These are phyloP conservation scores for Odocoileus virginianus DNA, from an alignment of 2,113 vertebrate species.

Conservation along the genomic window DNA sequence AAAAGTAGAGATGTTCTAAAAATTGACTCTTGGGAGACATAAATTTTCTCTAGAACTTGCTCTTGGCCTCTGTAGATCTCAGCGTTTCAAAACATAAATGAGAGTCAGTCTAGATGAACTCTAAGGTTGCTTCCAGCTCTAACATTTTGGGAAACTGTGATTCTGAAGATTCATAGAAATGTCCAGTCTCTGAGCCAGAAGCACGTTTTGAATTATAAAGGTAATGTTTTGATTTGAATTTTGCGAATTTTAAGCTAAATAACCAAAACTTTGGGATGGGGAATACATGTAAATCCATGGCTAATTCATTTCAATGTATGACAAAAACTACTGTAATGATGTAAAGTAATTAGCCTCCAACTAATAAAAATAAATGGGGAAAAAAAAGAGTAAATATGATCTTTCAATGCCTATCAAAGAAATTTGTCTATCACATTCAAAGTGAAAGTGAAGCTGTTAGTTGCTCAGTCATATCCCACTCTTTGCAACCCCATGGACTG, in stretches of 20 bases:
- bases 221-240: not conserved
- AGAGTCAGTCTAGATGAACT: not conserved
- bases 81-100: not conserved
- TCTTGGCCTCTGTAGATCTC: not conserved
- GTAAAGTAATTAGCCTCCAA: too few relatives aligned
- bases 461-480: not conserved
- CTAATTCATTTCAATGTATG: too few relatives aligned
- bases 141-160: not conserved
- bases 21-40: not conserved
- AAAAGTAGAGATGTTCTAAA: not conserved
- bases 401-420: not conserved
- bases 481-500: not conserved
- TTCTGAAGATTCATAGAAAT: not conserved
- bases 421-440: not conserved
- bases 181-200: not conserved
- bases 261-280: not conserved
- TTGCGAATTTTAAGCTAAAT: not conserved
- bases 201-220: not conserved
- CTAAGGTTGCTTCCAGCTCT: not conserved
- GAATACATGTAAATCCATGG: too few relatives aligned
- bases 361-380: too few relatives aligned
- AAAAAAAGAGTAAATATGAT: not conserved
- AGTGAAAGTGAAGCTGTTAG: not conserved
- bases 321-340: too few relatives aligned
- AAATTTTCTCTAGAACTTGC: not conserved